Conservation (phyloP, 2,113 vertebrate species). For the Myocastor coypus region DNA sequence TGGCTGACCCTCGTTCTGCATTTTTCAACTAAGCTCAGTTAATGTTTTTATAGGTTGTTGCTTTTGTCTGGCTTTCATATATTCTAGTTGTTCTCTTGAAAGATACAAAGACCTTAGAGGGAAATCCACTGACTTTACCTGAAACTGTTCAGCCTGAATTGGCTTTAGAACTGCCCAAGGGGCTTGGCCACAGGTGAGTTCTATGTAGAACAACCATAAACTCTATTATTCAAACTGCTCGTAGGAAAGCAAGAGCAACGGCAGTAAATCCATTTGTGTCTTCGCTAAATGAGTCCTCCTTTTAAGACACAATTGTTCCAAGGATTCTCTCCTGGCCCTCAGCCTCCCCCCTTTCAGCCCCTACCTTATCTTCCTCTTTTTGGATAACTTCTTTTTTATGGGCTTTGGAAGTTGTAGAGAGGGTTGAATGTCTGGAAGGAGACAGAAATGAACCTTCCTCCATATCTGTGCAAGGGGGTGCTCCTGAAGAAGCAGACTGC, state of each 20-base stretch:
- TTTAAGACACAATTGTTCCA: background rate
- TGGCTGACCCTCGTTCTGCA: background rate
- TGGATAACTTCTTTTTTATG: background rate
- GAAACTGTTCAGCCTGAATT: background rate
- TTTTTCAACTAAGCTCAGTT: slow-evolving; percentile 25
- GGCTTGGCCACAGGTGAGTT: background rate
- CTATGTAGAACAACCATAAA: background rate
- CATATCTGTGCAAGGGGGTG: background rate
- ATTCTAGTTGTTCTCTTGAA: slow-evolving; percentile 32
- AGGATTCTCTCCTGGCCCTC: background rate
- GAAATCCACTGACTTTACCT: background rate
- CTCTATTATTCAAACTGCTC: background rate
- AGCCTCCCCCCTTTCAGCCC: background rate
- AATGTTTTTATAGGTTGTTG: background rate
- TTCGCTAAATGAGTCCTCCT: background rate
- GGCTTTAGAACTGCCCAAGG: background rate
- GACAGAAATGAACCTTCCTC: background rate
- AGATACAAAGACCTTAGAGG: background rate
- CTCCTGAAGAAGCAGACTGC: background rate
- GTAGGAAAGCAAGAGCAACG: background rate
- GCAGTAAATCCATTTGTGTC: background rate
- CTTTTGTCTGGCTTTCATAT: background rate
- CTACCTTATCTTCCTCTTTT: background rate
- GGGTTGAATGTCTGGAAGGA: background rate
- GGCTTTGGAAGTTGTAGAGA: background rate